Evolutionary conservation across 2,888 invertebrate genomes (phyloP), one percentile per base, ranked within the genome.

Genomic region (Eupithecia exiguata): DNA sequence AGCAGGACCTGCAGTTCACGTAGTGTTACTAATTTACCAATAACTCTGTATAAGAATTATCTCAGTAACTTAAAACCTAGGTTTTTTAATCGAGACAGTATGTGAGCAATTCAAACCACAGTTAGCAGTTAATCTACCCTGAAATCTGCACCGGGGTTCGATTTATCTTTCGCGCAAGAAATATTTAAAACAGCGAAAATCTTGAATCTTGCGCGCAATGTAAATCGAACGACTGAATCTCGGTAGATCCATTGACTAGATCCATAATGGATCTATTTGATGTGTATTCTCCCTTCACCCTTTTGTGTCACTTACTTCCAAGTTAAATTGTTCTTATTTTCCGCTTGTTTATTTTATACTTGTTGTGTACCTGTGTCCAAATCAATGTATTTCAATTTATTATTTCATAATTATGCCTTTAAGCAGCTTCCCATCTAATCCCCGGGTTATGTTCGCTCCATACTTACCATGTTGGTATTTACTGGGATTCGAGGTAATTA

Each of bases 401-500:
- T 46, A 46, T 49, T 18, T 49, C n/a, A 49, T 30, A 1, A 30
- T 30, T 36, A 35, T n/a, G 36, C 14, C 36, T n/a, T 38, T 69
- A 36, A 68, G 43, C 61, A 71, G 71, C 43, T 46, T 66, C 43
- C 40, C 58, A 62, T 70, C 73, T 78, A 77, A 78, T 75, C 76
- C 72, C 71, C 49, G 38, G 71, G 72, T 62, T 74, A 74, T 77
- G 75, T 78, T 79, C 72, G 74, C 74, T 74, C 70, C 69, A 70
- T 75, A 70, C 71, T 72, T 76, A 77, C 73, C 76, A 79, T 78
- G 71, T 80, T 69, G 73, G 73, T 68, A 77, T 74, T 77, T 74
- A 76, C 75, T 75, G 77, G 68, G 72, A 77, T 71, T 75, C 77
- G 67, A 69, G 68, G 75, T 80, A 78, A 80, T 77, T 80, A 70